Conservation (phyloP, 2,797 vertebrate species). For the Podargus strigoides region DNA sequence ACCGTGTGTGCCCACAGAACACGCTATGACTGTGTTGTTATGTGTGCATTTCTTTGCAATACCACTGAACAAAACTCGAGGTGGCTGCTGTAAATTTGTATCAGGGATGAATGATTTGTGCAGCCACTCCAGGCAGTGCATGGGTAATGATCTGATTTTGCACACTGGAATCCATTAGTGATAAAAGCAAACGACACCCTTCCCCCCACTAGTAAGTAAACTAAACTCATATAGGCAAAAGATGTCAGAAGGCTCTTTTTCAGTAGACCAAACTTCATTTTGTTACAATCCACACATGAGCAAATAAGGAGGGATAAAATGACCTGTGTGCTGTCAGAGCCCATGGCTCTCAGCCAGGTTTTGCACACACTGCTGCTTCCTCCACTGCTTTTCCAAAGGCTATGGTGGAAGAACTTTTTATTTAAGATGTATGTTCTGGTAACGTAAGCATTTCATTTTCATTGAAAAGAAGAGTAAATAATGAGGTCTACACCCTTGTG, state of each 20-base stretch:
- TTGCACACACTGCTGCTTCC: background rate
- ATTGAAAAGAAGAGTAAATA: constrained; percentile 31
- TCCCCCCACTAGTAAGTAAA: background rate
- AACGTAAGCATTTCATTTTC: constrained; percentile 17
- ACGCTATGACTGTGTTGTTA: background rate
- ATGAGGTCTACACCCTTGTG: background rate
- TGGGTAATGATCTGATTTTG: background rate
- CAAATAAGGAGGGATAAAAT: background rate
- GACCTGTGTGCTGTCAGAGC: background rate
- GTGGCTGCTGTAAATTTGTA: background rate
- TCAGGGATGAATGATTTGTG: background rate
- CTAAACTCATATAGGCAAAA: background rate
- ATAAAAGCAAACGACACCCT: background rate
- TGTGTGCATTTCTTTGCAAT: background rate
- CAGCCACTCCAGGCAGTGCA: background rate
- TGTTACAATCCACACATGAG: background rate
- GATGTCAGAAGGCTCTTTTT: background rate
- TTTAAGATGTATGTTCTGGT: background rate
- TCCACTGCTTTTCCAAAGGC: background rate
- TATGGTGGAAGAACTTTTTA: background rate
- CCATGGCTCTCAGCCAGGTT: background rate
- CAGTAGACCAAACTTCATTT: background rate
- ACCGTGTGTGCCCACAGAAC: background rate
- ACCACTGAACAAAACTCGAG: background rate
- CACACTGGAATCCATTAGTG: background rate